Evolutionary conservation across 2,797 vertebrate species (phyloP).

Genomic region (Zenarchopterus dispar): DNA sequence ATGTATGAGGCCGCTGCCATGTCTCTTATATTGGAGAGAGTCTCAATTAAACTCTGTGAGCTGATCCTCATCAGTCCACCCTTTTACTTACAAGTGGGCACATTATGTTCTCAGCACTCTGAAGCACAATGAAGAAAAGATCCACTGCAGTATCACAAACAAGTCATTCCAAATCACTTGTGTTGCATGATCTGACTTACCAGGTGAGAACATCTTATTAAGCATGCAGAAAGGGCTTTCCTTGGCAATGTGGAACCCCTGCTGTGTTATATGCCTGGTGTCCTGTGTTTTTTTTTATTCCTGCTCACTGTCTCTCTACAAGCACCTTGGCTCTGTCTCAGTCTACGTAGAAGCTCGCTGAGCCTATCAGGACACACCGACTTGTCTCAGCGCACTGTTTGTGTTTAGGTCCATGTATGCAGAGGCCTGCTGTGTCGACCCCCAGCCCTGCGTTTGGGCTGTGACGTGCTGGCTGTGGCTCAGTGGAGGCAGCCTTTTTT

Average conservation of each 20-base stretch:
- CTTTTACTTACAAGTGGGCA: conserved; percentile 20
- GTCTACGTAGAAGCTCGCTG: conserved; percentile 33
- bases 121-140: background rate
- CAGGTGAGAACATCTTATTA: conserved; percentile 34
- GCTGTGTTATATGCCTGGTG: conserved; percentile 48
- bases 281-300: conserved; percentile 25
- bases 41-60: conserved; percentile 48
- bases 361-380: conserved; percentile 34
- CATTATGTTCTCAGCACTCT: conserved; percentile 11
- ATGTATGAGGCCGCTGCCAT: conserved; percentile 47
- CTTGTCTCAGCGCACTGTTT: conserved; percentile 39
- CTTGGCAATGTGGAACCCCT: conserved; percentile 24
- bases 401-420: conserved; percentile 51
- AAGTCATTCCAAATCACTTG: background rate
- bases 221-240: conserved; percentile 26
- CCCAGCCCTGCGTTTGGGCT: conserved; percentile 38
- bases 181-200: conserved; percentile 7
- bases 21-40: conserved; percentile 38
- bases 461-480: conserved; percentile 62
- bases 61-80: conserved; percentile 47
- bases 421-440: conserved; percentile 47
- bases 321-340: conserved; percentile 34
- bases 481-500: conserved; percentile 64
- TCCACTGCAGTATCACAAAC: background rate
- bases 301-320: conserved; percentile 36